These are phyloP conservation scores for Callyntrura guangdongensis DNA, from an alignment of 2,888 invertebrate species.

Conservation along the genomic window DNA sequence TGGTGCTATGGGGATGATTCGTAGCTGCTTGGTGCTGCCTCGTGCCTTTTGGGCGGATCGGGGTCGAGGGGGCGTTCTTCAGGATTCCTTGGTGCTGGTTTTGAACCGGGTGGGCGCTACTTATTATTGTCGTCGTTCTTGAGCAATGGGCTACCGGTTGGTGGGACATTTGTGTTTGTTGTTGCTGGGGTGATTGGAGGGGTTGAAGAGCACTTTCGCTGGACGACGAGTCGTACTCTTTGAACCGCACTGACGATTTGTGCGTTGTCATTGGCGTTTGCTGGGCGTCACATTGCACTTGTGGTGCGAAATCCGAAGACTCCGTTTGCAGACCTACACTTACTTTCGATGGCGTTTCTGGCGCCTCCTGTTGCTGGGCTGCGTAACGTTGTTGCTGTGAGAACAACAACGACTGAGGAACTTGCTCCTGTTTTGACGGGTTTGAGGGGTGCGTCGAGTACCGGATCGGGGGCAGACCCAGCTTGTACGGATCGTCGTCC, in stretches of 20 bases:
- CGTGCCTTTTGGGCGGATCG: no score
- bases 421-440: background rate
- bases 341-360: conserved; percentile 21
- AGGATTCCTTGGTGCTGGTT: no score
- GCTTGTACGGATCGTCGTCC: background rate
- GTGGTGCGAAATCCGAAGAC: background rate
- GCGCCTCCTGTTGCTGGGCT: background rate
- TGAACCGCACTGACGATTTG: conserved; percentile 49
- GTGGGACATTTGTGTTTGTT: background rate
- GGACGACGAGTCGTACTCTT: conserved; percentile 27
- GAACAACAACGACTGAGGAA: background rate
- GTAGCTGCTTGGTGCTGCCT: no score
- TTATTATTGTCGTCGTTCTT: background rate
- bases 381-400: no score
- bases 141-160: background rate
- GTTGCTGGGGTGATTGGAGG: background rate
- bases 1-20: no score
- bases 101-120: background rate
- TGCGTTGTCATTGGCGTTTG: background rate
- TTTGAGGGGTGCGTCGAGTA: background rate
- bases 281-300: no score
- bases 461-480: background rate
- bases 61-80: no score
- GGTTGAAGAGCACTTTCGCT: background rate
- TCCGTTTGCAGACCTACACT: conserved; percentile 61